phyloP scores from a whole-genome alignment of 2,113 vertebrate genomes.

The Tamias sibiricus region DNA sequence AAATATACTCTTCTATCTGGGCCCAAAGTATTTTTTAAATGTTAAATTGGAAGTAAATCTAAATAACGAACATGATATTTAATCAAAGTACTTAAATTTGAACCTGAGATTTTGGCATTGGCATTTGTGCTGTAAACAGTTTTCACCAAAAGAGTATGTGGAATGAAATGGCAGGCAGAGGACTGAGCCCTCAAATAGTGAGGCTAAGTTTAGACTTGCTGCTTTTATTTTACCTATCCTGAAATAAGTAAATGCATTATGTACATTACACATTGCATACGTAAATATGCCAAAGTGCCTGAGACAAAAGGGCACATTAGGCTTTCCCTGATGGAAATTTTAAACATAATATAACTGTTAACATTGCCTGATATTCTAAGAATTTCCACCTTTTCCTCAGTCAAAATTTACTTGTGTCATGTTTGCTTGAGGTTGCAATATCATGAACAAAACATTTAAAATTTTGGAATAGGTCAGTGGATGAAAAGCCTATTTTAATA shows the following conservation, averaged over 20 bases:
- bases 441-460: neutral
- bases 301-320: neutral
- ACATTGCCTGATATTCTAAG: neutral
- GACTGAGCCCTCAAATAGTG: neutral
- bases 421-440: neutral
- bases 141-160: neutral
- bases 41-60: neutral
- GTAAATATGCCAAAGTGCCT: neutral
- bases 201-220: neutral
- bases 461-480: neutral
- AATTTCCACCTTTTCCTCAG: neutral
- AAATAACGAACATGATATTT: neutral
- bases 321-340: neutral
- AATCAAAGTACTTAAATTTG: neutral
- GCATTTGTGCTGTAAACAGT: neutral
- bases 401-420: neutral
- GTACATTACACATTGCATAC: neutral
- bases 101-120: neutral
- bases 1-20: neutral
- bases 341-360: slow-evolving; percentile 5
- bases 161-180: neutral
- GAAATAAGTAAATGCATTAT: neutral
- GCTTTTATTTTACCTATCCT: neutral
- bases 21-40: neutral
- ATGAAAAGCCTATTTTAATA: neutral